Conservation (phyloP, 2,888 invertebrate genomes). For the Pseudolycoriella hygida region DNA sequence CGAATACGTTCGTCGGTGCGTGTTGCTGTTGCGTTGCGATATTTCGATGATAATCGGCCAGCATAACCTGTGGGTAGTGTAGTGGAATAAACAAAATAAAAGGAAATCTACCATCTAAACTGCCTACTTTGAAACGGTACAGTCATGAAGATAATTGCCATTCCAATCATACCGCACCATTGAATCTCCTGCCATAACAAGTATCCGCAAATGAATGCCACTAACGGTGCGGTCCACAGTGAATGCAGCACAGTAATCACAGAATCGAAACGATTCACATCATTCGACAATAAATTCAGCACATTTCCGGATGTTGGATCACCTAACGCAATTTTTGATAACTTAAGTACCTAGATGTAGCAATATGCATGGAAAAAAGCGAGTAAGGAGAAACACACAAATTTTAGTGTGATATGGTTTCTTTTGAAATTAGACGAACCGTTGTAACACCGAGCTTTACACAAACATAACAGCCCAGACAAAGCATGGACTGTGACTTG, state of each 20-base stretch:
- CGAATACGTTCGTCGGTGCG: constrained; percentile 57
- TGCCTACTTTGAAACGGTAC: constrained; percentile 56
- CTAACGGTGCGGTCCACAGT: constrained; percentile 61
- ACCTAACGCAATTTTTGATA: constrained; percentile 52
- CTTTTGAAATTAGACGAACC: too few species aligned
- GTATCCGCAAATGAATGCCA: constrained; percentile 43
- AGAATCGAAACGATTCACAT: constrained; percentile 68
- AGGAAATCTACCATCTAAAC: neutral
- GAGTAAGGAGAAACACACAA: too few species aligned
- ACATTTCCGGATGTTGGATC: constrained; percentile 77
- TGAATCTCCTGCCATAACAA: constrained; percentile 52
- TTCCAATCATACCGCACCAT: constrained; percentile 46
- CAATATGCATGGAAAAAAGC: too few species aligned
- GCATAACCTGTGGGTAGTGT: too few species aligned
- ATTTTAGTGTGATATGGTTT: too few species aligned
- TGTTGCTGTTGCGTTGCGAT: constrained; percentile 33
- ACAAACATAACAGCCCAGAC: too few species aligned
- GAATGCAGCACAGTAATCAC: constrained; percentile 57
- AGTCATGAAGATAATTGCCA: constrained; percentile 48
- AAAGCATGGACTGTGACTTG: too few species aligned
- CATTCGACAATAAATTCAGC: constrained; percentile 75
- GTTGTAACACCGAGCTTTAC: too few species aligned
- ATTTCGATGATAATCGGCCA: constrained; percentile 18
- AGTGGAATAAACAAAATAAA: neutral
- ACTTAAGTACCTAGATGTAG: constrained; percentile 33